Conservation (phyloP, 2,113 vertebrate genomes). For the Pionites leucogaster region DNA sequence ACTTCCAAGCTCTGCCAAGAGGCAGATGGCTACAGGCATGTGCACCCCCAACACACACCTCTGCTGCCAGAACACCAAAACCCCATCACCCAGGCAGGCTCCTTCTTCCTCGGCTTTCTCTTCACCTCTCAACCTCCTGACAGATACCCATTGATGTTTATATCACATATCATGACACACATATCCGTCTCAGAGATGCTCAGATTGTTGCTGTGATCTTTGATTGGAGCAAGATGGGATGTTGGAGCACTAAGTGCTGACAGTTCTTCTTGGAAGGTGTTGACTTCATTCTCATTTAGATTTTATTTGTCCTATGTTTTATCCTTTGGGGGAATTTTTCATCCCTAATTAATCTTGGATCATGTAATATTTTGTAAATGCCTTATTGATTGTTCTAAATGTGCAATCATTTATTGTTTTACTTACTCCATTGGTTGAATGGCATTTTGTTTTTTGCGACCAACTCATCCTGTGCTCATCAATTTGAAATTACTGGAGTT, state of each 20-base stretch:
- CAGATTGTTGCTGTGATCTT: neutral
- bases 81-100: neutral
- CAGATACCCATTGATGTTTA: neutral
- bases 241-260: neutral
- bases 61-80: neutral
- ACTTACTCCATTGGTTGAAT: constrained; percentile 17
- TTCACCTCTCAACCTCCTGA: neutral
- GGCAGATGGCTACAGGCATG: neutral
- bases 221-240: neutral
- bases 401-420: neutral
- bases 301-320: neutral
- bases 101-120: neutral
- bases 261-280: neutral
- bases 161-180: neutral
- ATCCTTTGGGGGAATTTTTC: neutral
- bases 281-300: neutral
- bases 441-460: constrained; percentile 18
- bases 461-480: neutral
- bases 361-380: neutral
- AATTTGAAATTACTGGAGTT: neutral
- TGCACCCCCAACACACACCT: neutral
- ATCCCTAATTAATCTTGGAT: constrained; percentile 51
- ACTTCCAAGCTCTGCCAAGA: neutral
- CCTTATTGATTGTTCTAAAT: constrained; percentile 9
- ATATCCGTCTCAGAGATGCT: neutral